Evolutionary conservation across 1,140 invertebrate species (phyloP), one percentile per base, ranked within the genome.

Genomic region (Cyclargus thomasi): DNA sequence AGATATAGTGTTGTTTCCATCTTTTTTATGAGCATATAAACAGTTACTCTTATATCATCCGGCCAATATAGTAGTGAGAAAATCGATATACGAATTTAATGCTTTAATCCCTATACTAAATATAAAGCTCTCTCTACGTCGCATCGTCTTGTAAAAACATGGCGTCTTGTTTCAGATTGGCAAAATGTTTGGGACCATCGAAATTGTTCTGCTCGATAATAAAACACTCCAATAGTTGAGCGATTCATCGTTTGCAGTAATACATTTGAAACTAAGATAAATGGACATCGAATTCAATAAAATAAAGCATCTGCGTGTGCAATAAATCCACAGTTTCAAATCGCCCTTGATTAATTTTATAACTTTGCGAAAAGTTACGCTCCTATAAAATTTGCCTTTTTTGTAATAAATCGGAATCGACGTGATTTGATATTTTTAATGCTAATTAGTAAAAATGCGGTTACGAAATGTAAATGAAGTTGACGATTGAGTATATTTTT

Each of bases 211-310:
- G 55, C 55, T 20, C 55, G 66, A 76, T 76, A 78, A 77, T 79
- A 79, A 81, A 81, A 79, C 74, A 81, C 74, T 80, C 71, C 74
- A 79, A 80, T 79, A 81, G 77, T 81, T 82, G 77, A 82, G 73
- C 76, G 74, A 79, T 82, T 79, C 73, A 65, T 80, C 70, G 76
- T 70, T 76, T 77, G 70, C 67, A 74, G 74, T 74, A 72, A 75
- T 75, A 77, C 70, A 77, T 82, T 75, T 74, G 73, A 77, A 78
- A 69, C 72, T 75, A 76, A 72, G 78, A 79, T 77, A 75, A 77
- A 80, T 78, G 73, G 73, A 74, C 73, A 75, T 67, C 76, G 74
- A 72, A 80, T 71, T 69, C 75, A 75, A 80, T 78, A 80, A 77
- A 81, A 77, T 74, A 71, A 70, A 67, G 62, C 70, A 63, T 72